Base-by-base conservation (phyloP, 1,140 invertebrate genomes). In the Pemphigus obesinymphae region DNA sequence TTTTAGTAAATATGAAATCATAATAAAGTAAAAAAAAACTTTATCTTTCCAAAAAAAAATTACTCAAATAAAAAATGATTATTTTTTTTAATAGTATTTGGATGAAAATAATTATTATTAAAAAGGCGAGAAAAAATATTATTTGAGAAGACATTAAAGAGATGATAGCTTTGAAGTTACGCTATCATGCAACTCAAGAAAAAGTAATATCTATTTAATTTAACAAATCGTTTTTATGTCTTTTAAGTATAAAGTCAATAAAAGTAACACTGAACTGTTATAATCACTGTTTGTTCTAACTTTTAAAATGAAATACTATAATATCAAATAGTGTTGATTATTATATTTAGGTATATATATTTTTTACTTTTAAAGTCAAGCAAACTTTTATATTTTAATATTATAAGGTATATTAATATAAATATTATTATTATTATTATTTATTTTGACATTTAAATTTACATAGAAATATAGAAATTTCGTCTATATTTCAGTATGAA, bases 211-310 rank as follows among this genome's bases (percentile, higher is more conserved):
- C 26, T 70, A 5, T 70, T 70, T 70, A 70, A 43, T 70, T 70
- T 37, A 17, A 70, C 37, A 70, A 70, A 70, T 43, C 43, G 34
- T 70, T 70, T 70, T 70, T n/a, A n/a, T 26, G 66, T 70, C 43
- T 43, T 70, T 8, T 43, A 66, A n/a, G 11, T 10, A 40, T 26
- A 10, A 43, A 70, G 66, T 70, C 34, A 70, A 70, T 70, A 43
- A 70, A 70, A 70, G 37, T 70, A 70, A 43, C 20, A 4, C 68
- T 13, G 37, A 72, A 23, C 45, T 72, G 11, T 72, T 72, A 34
- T 72, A 45, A 72, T 72, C 40, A 72, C 68, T 45, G 40, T 72
- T 72, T 72, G 40, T 43, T 70, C 10, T 26, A 70, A 70, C 66
- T 72, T 72, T 72, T 72, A 4, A 45, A 45, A 45, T 48, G 17